phyloP scores from a whole-genome alignment of 2,797 vertebrate genomes.

The Rhinella marina region DNA sequence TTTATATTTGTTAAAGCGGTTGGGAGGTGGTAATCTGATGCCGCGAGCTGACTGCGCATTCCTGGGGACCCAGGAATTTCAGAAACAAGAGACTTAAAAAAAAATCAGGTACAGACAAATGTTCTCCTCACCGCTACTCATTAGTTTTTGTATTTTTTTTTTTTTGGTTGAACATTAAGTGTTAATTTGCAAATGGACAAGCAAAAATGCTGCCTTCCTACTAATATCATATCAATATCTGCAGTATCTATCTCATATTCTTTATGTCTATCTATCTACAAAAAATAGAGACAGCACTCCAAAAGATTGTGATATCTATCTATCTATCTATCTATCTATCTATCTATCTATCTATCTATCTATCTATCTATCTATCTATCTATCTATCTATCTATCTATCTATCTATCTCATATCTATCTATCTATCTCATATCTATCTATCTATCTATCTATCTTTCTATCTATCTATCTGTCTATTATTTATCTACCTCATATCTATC shows the following conservation, averaged over 20 bases:
- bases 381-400: not conserved
- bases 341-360: not conserved
- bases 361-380: constrained; percentile 12
- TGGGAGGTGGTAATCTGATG: constrained; percentile 41
- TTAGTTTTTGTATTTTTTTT: too few species aligned
- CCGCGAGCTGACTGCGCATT: constrained; percentile 33
- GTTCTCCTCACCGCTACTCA: not conserved
- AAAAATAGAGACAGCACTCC: too few species aligned
- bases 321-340: not conserved
- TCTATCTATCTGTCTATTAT: too few species aligned
- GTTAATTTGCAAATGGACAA: not conserved
- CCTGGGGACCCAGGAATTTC: constrained; percentile 16
- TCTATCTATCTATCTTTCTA: too few species aligned
- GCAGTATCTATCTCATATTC: too few species aligned
- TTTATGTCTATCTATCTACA: not conserved
- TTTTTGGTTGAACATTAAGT: not conserved
- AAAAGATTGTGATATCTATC: too few species aligned
- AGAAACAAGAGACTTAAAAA: constrained; percentile 8
- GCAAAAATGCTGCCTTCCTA: not conserved
- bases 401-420: too few species aligned
- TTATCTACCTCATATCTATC: too few species aligned
- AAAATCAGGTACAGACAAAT: constrained; percentile 17
- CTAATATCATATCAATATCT: not conserved
- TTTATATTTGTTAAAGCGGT: not conserved
- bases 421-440: too few species aligned